These are phyloP conservation scores for Morinoia aosen DNA, from an alignment of 2,888 invertebrate genomes.

Conservation along the genomic window DNA sequence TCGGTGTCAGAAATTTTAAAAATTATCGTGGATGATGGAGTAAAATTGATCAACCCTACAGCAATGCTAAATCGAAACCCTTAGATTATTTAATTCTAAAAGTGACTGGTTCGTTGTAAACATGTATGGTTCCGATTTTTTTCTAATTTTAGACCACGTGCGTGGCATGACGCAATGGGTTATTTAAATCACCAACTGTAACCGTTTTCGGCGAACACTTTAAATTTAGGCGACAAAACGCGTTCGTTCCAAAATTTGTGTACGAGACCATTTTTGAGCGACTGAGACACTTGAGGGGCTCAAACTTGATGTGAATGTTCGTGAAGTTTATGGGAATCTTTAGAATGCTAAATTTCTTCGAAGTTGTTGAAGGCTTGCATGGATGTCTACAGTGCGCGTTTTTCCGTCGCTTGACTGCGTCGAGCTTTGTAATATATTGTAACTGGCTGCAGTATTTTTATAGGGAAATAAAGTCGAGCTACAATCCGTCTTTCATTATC, in stretches of 20 bases:
- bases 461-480: constrained; percentile 52
- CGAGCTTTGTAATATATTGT: constrained; percentile 36
- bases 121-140: too few species aligned
- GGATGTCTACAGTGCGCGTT: background rate
- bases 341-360: background rate
- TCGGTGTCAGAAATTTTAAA: background rate
- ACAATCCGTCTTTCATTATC: background rate
- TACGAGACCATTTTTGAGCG: background rate
- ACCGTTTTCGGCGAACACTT: background rate
- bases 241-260: background rate
- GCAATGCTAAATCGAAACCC: background rate
- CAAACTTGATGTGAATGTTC: background rate
- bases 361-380: background rate
- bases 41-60: too few species aligned
- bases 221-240: background rate
- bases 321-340: background rate
- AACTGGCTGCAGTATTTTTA: constrained; percentile 49
- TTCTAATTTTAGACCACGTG: too few species aligned
- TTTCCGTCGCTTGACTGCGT: background rate
- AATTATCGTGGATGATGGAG: background rate
- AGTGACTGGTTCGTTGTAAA: background rate
- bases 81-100: background rate
- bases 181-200: background rate
- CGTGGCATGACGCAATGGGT: background rate
- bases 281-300: background rate